Base-by-base conservation (phyloP, 2,888 invertebrate species). In the Agrilus biguttatus region DNA sequence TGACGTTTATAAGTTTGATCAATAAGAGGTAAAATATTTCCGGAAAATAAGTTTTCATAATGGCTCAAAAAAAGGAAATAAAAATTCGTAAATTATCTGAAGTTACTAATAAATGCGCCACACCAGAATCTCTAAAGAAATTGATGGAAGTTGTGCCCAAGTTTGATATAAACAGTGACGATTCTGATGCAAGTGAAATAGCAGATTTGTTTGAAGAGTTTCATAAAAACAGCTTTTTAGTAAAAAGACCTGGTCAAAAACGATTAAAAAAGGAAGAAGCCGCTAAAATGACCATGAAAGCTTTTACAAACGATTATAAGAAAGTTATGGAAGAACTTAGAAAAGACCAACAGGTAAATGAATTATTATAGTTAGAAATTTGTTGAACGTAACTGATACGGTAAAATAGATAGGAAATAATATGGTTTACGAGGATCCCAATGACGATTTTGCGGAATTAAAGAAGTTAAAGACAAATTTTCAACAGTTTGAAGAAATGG, bases 271-370 rank as follows among this genome's bases (percentile, higher is more conserved):
- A 60, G 48, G 36, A 40, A 6, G 58, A 62, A 49, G 57, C 55
- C 2, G 57, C 60, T 45, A 43, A 48, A 42, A 49, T 50, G 43
- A 56, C 56, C 0, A 50, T 55, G 33, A 51, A 53, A 12, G 46
- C 48, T 33, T 63, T 63, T 45, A 59, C 59, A 2, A 51, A 54
- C 8, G 53, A 58, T 36, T 61, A 55, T 43, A 59, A 58, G 41
- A 47, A 46, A 32, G 53, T 54, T 8, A 55, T 61, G 45, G 28
- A 41, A 10, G 48, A 48, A n/a, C 39, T 55, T 10, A 48, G 59
- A 39, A 36, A 51, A 34, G 53, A 54, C 46, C 43, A 52, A 41
- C 44, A 52, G 14, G 59, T 58, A 52, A 23, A 28, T 10, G 2
- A 28, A 28, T 38, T 37, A 39, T 37, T 34, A 14, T 39, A 39